Evolutionary conservation across 2,888 invertebrate species (phyloP).

Genomic region (Prosapia bicincta): DNA sequence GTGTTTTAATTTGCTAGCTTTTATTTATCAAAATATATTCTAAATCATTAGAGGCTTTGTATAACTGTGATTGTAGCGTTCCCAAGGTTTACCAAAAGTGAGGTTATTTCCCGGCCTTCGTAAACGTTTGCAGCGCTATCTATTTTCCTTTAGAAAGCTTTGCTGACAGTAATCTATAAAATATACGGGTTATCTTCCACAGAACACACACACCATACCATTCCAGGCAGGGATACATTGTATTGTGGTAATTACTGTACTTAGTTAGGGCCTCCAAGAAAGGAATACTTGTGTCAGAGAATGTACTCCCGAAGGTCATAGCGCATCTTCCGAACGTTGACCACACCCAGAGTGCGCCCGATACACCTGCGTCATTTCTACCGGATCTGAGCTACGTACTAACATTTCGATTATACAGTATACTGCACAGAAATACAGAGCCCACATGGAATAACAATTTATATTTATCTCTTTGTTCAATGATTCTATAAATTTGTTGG

Average conservation of each 20-base stretch:
- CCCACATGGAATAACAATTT: background rate
- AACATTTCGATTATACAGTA: background rate
- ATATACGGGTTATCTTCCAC: too few species aligned
- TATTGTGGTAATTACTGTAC: background rate
- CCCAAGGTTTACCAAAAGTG: too few species aligned
- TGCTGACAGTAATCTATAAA: too few species aligned
- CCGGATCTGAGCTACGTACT: background rate
- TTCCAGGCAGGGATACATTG: too few species aligned
- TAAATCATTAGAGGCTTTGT: too few species aligned
- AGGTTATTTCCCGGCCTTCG: too few species aligned
- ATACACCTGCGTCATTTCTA: background rate
- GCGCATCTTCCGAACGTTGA: slow-evolving; percentile 2
- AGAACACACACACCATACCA: too few species aligned
- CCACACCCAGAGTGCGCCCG: background rate
- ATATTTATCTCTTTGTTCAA: background rate
- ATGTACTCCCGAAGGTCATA: slow-evolving; percentile 2
- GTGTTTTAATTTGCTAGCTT: too few species aligned
- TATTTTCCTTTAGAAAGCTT: too few species aligned
- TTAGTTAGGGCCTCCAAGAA: background rate
- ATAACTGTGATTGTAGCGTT: too few species aligned
- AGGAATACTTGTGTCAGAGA: background rate
- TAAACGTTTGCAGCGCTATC: too few species aligned
- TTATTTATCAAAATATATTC: too few species aligned
- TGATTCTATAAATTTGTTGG: background rate
- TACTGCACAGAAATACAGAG: background rate